Base-by-base conservation (phyloP, 2,797 vertebrate species). In the Mormyrus proboscirostris region DNA sequence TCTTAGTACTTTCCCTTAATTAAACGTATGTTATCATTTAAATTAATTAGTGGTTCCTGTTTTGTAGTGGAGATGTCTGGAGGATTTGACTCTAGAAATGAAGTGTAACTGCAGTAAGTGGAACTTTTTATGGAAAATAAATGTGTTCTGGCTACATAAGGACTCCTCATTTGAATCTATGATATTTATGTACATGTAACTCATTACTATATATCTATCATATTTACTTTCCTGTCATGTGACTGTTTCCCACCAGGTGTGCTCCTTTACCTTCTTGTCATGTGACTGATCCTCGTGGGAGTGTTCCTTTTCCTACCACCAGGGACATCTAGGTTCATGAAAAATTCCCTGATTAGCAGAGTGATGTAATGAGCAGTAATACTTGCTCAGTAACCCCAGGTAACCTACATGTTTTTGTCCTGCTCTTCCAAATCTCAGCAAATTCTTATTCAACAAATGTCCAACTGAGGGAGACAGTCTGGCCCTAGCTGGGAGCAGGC, bases 11-110 rank as follows among this genome's bases (percentile, higher is more conserved):
- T 93, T 90, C 90, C 91, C 86, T 95, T 95, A 95, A 95, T 95
- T 92, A 94, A 29, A 95, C 89, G 51, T 90, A 62, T 90, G 93
- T 95, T 94, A 93, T 94, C 93, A 94, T 33, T 94, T 89, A 93
- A 93, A 93, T 92, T 95, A 94, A 94, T 95, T 95, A 94, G 92
- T 87, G 93, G 91, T 91, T 86, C 88, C 90, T 92, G 44, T 0
- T 92, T 94, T 93, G 92, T 62, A 88, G 88, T 91, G 92, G 90
- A 93, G 93, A 73, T 87, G 65, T 49, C 92, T 91, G 88, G 88
- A 91, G 87, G 92, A 49, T 90, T 91, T 91, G 50, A 38, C 91
- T 90, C 73, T 90, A 88, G 92, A 88, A 94, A 93, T 92, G 90
- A 91, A 90, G 16, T 49, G 29, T 53, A 88, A 90, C 91, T 51